phyloP scores from a whole-genome alignment of 2,888 invertebrate species.

The Eupithecia abbreviata region DNA sequence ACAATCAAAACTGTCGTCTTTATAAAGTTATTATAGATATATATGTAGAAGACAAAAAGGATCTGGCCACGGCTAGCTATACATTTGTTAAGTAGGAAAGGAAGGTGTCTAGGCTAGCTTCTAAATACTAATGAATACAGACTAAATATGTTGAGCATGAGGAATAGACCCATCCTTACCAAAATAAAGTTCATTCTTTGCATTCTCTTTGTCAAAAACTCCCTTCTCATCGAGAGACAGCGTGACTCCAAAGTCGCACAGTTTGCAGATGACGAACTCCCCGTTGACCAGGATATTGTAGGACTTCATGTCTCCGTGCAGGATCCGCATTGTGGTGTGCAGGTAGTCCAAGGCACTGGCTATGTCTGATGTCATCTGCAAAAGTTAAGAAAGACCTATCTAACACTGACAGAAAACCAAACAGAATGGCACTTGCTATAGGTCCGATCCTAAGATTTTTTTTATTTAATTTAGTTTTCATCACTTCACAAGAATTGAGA shows the following conservation, averaged over 20 bases:
- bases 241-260: constrained; percentile 94
- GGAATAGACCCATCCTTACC: constrained; percentile 62
- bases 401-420: not conserved
- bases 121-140: not conserved
- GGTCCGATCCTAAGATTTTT: no score
- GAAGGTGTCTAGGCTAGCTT: not conserved
- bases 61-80: not conserved
- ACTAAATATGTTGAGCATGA: not conserved
- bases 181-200: constrained; percentile 84
- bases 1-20: no score
- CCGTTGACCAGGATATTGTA: constrained; percentile 91
- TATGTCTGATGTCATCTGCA: constrained; percentile 86
- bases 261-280: constrained; percentile 89
- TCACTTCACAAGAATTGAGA: not conserved
- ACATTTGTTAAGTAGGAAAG: not conserved
- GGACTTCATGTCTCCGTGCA: constrained; percentile 94
- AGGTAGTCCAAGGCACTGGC: constrained; percentile 90
- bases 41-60: no score
- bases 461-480: not conserved
- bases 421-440: not conserved
- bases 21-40: no score
- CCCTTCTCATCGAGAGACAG: constrained; percentile 87
- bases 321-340: constrained; percentile 87
- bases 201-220: constrained; percentile 80
- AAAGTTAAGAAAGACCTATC: not conserved